phyloP scores from a whole-genome alignment of 1,140 invertebrate species.

The Drosophila takahashii region DNA sequence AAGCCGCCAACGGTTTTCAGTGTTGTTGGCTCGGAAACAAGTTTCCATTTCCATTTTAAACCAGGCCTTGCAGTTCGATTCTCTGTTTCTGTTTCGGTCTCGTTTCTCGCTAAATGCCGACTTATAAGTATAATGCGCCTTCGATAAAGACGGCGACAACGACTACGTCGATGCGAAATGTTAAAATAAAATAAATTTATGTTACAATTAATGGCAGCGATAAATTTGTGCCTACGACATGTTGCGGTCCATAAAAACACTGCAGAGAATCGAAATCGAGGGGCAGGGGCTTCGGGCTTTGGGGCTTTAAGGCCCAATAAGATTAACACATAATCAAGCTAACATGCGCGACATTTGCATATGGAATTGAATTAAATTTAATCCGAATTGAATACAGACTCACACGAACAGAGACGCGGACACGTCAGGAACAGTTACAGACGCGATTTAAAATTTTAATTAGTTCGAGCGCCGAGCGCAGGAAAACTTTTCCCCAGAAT shows the following conservation, averaged over 20 bases:
- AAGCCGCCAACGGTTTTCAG: conserved; percentile 61
- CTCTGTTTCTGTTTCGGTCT: conserved; percentile 40
- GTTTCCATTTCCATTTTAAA: conserved; percentile 44
- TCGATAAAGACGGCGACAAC: conserved; percentile 59
- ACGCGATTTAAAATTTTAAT: conserved; percentile 71
- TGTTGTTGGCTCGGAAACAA: conserved; percentile 52
- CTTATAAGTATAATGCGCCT: conserved; percentile 75
- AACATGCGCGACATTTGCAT: conserved; percentile 79
- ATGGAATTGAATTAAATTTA: conserved; percentile 78
- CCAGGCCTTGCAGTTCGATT: conserved; percentile 53
- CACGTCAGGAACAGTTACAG: conserved; percentile 59
- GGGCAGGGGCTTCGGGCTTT: neutral
- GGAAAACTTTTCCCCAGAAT: conserved; percentile 65
- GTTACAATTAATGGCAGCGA: conserved; percentile 79
- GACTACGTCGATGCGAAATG: conserved; percentile 67
- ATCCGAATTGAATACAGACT: conserved; percentile 54
- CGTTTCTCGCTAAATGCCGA: conserved; percentile 63
- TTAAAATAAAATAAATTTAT: conserved; percentile 83
- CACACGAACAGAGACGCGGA: conserved; percentile 7
- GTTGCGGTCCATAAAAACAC: conserved; percentile 63
- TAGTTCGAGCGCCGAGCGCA: conserved; percentile 55
- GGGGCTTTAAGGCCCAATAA: conserved; percentile 35
- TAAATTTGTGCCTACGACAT: conserved; percentile 76
- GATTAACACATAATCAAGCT: conserved; percentile 83
- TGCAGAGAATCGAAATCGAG: conserved; percentile 13